Evolutionary conservation across 2,888 invertebrate genomes (phyloP), one percentile per base, ranked within the genome.

Genomic region (Acrobasis suavella): DNA sequence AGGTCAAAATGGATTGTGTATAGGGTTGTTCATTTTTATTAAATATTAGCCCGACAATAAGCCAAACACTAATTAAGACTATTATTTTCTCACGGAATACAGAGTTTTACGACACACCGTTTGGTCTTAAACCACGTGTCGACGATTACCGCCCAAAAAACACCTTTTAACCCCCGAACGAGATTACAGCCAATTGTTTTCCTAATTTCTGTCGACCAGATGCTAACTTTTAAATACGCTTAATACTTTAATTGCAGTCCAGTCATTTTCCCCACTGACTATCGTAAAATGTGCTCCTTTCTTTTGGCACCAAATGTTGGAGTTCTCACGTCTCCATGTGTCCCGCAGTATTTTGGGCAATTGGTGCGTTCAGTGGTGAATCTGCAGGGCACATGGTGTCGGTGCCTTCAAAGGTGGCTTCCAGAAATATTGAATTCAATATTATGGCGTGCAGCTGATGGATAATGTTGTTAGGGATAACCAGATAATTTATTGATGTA

Each of bases 271-370:
- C 54, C 66, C 56, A 62, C 46, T 55, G 55, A 32, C 62, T 71
- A 74, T 76, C 76, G 69, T 84, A 83, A 84, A 83, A 78, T 73
- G 71, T 65, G 72, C 71, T 70, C 75, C 76, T 85, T 85, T 85
- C 82, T 84, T 84, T 81, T 68, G 71, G 70, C 69, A 80, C 82
- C 82, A 82, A 83, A 84, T 83, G 81, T 78, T 77, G 67, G 68
- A 69, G 82, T 89, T 89, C 88, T 82, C 89, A 89, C 87, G 85
- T 85, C 32, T 32, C 82, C 91, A 91, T 86, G 80, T 91, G 91
- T 82, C 78, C 74, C 77, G 84, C 86, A 86, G 85, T 76, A 81
- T 90, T 91, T 91, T 89, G 80, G 90, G 83, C 81, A 88, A 84
- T 78, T 73, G 76, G 69, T 74, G 73, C 71, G 73, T 70, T 32